Percentiles rank a stretch among this genome's conserved stretches.
These are phyloP conservation scores for Acrobasis repandana DNA, from an alignment of 2,888 invertebrate genomes.

Conservation along the genomic window DNA sequence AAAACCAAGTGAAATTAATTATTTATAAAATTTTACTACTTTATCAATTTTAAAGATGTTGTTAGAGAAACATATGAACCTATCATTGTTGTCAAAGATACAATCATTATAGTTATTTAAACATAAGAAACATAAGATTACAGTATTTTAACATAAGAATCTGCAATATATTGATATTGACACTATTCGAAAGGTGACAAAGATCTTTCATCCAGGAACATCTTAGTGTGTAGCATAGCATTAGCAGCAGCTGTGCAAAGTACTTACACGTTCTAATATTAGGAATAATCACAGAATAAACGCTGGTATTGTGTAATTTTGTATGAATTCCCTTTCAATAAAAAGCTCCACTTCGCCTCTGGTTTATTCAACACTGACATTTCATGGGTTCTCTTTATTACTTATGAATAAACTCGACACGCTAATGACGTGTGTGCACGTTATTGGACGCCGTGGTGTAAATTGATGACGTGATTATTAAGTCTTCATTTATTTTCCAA, in stretches of 20 bases:
- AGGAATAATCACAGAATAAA: not conserved
- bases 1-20: too few relatives aligned
- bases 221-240: too few relatives aligned
- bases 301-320: not conserved
- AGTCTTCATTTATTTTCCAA: not conserved
- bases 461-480: slow-evolving; percentile 18
- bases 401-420: slow-evolving; percentile 31
- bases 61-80: too few relatives aligned
- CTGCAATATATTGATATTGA: too few relatives aligned
- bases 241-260: not conserved
- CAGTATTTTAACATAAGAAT: too few relatives aligned
- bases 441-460: slow-evolving; percentile 25
- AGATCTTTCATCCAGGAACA: too few relatives aligned
- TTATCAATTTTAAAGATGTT: too few relatives aligned
- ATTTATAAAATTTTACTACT: too few relatives aligned
- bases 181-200: too few relatives aligned
- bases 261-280: not conserved
- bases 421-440: slow-evolving; percentile 24
- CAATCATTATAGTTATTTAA: too few relatives aligned
- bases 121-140: too few relatives aligned
- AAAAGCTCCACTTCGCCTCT: slow-evolving; percentile 15
- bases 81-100: too few relatives aligned
- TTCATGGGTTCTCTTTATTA: slow-evolving; percentile 30
- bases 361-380: slow-evolving; percentile 45
- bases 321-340: not conserved